phyloP scores from a whole-genome alignment of 2,797 vertebrate species.

The Brotula barbata region DNA sequence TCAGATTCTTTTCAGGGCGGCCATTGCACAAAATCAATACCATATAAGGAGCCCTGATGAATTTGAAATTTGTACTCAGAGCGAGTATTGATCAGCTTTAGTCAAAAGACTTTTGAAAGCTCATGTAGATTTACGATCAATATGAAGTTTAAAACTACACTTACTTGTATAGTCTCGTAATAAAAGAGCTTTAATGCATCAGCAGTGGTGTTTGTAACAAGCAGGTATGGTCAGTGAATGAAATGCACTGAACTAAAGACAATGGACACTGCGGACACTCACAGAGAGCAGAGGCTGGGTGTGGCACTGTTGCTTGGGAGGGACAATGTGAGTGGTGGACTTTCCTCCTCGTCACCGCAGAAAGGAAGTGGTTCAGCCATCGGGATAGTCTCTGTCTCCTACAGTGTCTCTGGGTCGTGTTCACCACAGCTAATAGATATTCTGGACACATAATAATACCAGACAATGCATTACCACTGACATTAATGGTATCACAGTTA shows the following conservation, averaged over 20 bases:
- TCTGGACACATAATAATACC: slow-evolving; percentile 45
- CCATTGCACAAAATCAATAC: slow-evolving; percentile 79
- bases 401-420: neutral
- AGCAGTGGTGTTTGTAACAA: neutral
- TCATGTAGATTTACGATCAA: slow-evolving; percentile 62
- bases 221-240: slow-evolving; percentile 4
- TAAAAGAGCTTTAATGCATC: slow-evolving; percentile 8
- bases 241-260: neutral
- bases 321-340: slow-evolving; percentile 13
- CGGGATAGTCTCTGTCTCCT: slow-evolving; percentile 5
- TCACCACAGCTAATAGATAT: slow-evolving; percentile 28
- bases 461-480: slow-evolving; percentile 13
- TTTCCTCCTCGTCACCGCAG: slow-evolving; percentile 24
- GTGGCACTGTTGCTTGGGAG: slow-evolving; percentile 41
- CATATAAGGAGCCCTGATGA: slow-evolving; percentile 78
- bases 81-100: slow-evolving; percentile 77
- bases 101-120: slow-evolving; percentile 66
- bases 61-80: slow-evolving; percentile 78
- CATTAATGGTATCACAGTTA: slow-evolving; percentile 8
- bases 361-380: slow-evolving; percentile 16
- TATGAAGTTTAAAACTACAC: slow-evolving; percentile 54
- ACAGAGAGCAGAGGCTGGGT: slow-evolving; percentile 34
- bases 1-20: slow-evolving; percentile 69
- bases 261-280: neutral
- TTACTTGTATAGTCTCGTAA: slow-evolving; percentile 21